These are phyloP conservation scores for Lingula anatina DNA, from an alignment of 2,888 invertebrate species.

Conservation along the genomic window DNA sequence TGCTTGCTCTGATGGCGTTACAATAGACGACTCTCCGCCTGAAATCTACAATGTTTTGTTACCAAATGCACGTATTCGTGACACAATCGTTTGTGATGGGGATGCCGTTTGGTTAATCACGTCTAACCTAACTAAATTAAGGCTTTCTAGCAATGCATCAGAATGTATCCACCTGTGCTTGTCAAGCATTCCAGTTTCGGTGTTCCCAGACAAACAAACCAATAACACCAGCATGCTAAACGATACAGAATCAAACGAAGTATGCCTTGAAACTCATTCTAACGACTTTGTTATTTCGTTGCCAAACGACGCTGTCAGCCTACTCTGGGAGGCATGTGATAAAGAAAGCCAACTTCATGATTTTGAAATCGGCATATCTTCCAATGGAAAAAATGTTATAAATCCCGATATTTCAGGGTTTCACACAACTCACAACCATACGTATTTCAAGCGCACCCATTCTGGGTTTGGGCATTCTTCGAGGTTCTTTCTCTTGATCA, in stretches of 20 bases:
- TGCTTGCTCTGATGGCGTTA: conserved; percentile 28
- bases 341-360: conserved; percentile 17
- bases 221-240: too few relatives aligned
- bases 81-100: conserved; percentile 11
- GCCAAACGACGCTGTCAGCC: conserved; percentile 16
- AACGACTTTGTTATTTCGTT: conserved; percentile 11
- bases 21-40: conserved; percentile 16
- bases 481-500: conserved; percentile 14
- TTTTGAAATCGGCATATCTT: conserved; percentile 15
- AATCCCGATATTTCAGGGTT: conserved; percentile 13
- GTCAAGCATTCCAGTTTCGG: too few relatives aligned
- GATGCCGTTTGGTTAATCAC: conserved; percentile 15
- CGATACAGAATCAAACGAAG: too few relatives aligned
- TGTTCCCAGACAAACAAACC: too few relatives aligned
- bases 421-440: conserved; percentile 8
- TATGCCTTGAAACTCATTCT: too few relatives aligned
- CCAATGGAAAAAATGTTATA: neutral
- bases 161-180: too few relatives aligned
- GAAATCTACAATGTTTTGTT: conserved; percentile 11
- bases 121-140: conserved; percentile 8
- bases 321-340: too few relatives aligned
- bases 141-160: too few relatives aligned
- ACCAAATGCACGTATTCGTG: conserved; percentile 8
- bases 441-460: conserved; percentile 10
- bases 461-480: conserved; percentile 12